phyloP scores from a whole-genome alignment of 2,888 invertebrate species.

The Punctoribates punctum region DNA sequence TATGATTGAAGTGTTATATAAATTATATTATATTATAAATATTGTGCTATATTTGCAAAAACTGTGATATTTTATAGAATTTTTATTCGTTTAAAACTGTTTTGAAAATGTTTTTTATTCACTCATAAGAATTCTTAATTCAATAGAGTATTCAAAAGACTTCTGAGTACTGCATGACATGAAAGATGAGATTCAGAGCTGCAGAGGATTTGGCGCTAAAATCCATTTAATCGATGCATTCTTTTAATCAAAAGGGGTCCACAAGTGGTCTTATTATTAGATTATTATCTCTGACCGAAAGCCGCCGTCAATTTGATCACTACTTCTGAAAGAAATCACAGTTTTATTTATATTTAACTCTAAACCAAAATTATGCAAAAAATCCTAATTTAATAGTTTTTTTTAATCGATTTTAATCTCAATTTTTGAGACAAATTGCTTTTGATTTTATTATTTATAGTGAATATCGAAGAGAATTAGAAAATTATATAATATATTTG shows the following conservation, averaged over 20 bases:
- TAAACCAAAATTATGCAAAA: too few species aligned
- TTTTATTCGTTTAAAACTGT: background rate
- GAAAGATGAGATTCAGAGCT: background rate
- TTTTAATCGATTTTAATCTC: too few species aligned
- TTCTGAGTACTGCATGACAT: background rate
- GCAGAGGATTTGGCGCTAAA: conserved; percentile 7
- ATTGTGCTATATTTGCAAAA: background rate
- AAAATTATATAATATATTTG: too few species aligned
- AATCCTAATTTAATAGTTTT: too few species aligned
- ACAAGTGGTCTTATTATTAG: conserved; percentile 14
- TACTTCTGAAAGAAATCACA: background rate
- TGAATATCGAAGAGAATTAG: too few species aligned
- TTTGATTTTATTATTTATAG: too few species aligned
- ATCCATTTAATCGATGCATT: background rate
- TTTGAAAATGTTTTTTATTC: background rate
- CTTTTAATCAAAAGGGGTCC: conserved; percentile 7
- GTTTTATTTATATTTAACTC: background rate
- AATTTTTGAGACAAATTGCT: too few species aligned
- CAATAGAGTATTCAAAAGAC: conserved; percentile 1
- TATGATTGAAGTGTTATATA: conserved; percentile 15
- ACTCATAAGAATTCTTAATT: conserved; percentile 20
- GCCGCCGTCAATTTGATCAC: background rate
- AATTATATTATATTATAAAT: background rate
- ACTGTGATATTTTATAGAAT: conserved; percentile 4
- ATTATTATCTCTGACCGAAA: background rate